A percentile compares a stretch with the other conserved stretches of the same genome.
phyloP scores from a whole-genome alignment of 1,140 invertebrate genomes.

The Drosophila kurseongensis region DNA sequence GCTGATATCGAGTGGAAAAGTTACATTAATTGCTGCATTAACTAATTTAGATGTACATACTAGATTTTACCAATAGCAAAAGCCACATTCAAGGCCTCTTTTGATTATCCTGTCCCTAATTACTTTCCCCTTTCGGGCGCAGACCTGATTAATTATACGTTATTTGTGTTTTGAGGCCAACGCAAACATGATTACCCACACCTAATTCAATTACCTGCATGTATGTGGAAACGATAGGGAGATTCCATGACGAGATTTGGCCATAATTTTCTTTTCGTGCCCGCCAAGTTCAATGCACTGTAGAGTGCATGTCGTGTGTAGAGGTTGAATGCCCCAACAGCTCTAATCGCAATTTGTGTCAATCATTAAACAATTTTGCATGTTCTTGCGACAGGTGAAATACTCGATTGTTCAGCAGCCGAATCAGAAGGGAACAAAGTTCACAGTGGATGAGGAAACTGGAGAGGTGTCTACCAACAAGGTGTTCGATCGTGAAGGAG shows the following conservation, averaged over 20 bases:
- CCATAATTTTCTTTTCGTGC: conserved; percentile 41
- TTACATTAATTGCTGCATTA: conserved; percentile 7
- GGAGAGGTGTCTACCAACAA: conserved; percentile 97
- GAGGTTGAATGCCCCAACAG: conserved; percentile 40
- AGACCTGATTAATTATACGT: conserved; percentile 48
- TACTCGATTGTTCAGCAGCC: conserved; percentile 98
- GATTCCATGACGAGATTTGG: conserved; percentile 65
- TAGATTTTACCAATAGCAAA: conserved; percentile 17
- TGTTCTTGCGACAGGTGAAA: conserved; percentile 87
- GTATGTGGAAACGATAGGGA: conserved; percentile 15
- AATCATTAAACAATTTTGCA: conserved; percentile 67
- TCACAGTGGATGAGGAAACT: conserved; percentile 97
- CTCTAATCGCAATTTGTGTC: conserved; percentile 56
- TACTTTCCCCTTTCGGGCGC: conserved; percentile 15
- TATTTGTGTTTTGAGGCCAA: conserved; percentile 58
- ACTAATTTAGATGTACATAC: conserved; percentile 22
- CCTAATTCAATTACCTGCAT: conserved; percentile 58
- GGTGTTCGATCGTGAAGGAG: conserved; percentile 97
- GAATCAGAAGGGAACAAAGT: conserved; percentile 98
- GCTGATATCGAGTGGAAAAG: background rate
- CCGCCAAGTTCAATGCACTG: conserved; percentile 70
- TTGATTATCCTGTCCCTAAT: conserved; percentile 34
- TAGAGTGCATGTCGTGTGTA: conserved; percentile 45
- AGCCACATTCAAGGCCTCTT: conserved; percentile 9
- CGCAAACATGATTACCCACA: conserved; percentile 59